Evolutionary conservation across 2,113 vertebrate genomes (phyloP).

Genomic region (Ciconia maguari): DNA sequence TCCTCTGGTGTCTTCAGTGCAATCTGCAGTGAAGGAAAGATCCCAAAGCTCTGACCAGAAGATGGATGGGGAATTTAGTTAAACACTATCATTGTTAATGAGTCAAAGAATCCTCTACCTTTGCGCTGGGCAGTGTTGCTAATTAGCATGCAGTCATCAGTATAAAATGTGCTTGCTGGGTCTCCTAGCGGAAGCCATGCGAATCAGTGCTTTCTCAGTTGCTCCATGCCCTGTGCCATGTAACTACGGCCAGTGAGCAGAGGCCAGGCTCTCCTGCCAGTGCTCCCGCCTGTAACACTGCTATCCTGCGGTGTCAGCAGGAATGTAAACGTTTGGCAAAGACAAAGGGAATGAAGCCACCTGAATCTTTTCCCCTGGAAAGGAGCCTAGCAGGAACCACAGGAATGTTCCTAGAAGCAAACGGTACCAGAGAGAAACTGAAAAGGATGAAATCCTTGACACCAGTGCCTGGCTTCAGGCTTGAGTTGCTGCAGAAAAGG

Average conservation of each 20-base stretch:
- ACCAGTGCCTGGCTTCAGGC: background rate
- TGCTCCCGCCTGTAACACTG: background rate
- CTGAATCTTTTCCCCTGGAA: conserved; percentile 47
- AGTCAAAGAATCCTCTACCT: background rate
- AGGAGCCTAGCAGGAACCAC: conserved; percentile 36
- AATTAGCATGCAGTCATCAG: background rate
- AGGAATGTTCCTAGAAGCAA: conserved; percentile 52
- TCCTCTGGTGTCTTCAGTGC: background rate
- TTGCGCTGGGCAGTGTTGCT: background rate
- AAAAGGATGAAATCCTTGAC: conserved; percentile 1
- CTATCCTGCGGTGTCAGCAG: background rate
- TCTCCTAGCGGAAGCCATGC: background rate
- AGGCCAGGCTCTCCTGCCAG: background rate
- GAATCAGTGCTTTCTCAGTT: background rate
- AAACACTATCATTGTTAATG: background rate
- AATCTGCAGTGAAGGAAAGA: background rate
- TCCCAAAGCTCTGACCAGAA: background rate
- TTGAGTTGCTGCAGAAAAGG: background rate
- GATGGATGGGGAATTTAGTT: background rate
- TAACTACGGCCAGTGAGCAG: background rate
- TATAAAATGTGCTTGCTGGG: background rate
- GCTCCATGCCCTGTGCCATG: background rate
- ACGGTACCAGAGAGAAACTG: background rate
- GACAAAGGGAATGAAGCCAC: conserved; percentile 47
- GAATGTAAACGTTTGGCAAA: conserved; percentile 35